Conservation (phyloP, 2,888 invertebrate species). For the Tuberolachnus salignus region DNA sequence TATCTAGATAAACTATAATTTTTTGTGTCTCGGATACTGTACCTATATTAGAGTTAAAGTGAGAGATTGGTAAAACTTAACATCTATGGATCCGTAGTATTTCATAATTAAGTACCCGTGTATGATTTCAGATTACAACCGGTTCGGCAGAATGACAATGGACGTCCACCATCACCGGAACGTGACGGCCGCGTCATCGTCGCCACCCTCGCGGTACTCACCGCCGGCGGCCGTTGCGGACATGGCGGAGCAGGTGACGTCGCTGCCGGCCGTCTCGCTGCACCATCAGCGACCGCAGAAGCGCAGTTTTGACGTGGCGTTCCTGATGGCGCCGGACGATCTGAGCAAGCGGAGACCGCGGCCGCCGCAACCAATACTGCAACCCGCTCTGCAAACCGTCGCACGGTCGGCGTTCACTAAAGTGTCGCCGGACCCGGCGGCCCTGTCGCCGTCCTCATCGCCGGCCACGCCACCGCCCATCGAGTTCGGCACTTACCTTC, state of each 20-base stretch:
- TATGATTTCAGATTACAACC: constrained; percentile 33
- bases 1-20: too few relatives aligned
- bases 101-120: too few relatives aligned
- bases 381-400: constrained; percentile 61
- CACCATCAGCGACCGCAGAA: constrained; percentile 64
- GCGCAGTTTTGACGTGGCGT: constrained; percentile 88
- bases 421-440: constrained; percentile 64
- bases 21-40: too few relatives aligned
- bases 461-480: constrained; percentile 47
- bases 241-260: constrained; percentile 8
- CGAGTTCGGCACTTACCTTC: constrained; percentile 32
- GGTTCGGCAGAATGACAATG: constrained; percentile 46
- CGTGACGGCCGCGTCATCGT: constrained; percentile 48
- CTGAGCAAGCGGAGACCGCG: constrained; percentile 61
- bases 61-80: too few relatives aligned
- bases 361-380: constrained; percentile 58
- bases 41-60: too few relatives aligned
- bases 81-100: too few relatives aligned
- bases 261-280: constrained; percentile 8
- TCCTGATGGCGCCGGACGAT: constrained; percentile 86
- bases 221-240: constrained; percentile 24
- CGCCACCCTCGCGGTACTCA: constrained; percentile 47
- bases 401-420: constrained; percentile 80
- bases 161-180: constrained; percentile 47
- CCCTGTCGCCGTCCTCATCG: constrained; percentile 27